These are phyloP conservation scores for Tortrix viridana DNA, from an alignment of 2,888 invertebrate species.

Conservation along the genomic window DNA sequence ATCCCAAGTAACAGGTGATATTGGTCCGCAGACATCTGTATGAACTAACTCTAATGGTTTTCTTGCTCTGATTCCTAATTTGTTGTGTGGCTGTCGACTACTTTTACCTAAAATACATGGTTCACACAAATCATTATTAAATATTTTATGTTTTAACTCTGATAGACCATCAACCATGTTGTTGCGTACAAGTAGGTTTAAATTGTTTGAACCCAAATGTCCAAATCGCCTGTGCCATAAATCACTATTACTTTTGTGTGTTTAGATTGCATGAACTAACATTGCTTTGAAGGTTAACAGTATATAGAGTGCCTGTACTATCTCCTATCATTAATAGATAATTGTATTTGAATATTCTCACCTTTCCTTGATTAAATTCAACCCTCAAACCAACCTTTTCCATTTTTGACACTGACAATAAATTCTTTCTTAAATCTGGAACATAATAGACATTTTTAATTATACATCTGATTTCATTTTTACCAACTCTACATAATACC, in stretches of 20 bases:
- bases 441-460: constrained; percentile 33
- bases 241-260: neutral
- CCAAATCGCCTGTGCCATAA: constrained; percentile 26
- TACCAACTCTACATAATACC: no score
- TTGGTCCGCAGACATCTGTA: constrained; percentile 20
- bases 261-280: constrained; percentile 6
- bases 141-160: constrained; percentile 12
- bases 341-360: constrained; percentile 27
- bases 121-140: constrained; percentile 28
- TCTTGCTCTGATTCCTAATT: constrained; percentile 12
- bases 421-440: constrained; percentile 23
- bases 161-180: constrained; percentile 21
- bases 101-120: constrained; percentile 29
- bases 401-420: constrained; percentile 35
- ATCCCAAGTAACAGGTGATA: constrained; percentile 7
- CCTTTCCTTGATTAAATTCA: constrained; percentile 26
- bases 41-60: constrained; percentile 29
- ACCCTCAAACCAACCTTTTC: constrained; percentile 23
- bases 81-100: constrained; percentile 16
- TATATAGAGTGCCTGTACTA: constrained; percentile 8
- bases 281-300: neutral
- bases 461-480: no score
- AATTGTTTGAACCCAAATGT: constrained; percentile 13
- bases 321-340: constrained; percentile 31
- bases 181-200: constrained; percentile 12